These are phyloP conservation scores for Zaprionus tsacasi DNA, from an alignment of 1,140 invertebrate genomes.

Conservation along the genomic window DNA sequence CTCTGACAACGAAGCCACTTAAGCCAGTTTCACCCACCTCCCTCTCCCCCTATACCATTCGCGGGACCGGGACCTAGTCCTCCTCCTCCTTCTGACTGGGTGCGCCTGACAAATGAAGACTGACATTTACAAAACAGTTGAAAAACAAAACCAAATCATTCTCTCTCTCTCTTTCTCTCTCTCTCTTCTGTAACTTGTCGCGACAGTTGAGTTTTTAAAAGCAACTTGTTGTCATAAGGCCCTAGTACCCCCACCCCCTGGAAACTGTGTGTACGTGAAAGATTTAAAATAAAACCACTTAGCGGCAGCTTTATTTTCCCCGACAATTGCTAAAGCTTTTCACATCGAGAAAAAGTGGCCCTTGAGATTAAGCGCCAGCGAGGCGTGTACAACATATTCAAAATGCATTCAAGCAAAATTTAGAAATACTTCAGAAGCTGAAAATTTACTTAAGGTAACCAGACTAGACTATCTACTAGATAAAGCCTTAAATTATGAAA, in stretches of 20 bases:
- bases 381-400: background rate
- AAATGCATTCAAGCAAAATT: background rate
- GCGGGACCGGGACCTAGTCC: background rate
- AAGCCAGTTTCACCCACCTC: conserved; percentile 56
- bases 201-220: conserved; percentile 79
- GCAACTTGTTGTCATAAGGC: conserved; percentile 79
- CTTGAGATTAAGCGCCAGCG: conserved; percentile 25
- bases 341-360: conserved; percentile 62
- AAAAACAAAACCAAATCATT: conserved; percentile 66
- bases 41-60: background rate
- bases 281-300: conserved; percentile 84
- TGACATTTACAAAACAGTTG: conserved; percentile 83
- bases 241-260: background rate
- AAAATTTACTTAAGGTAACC: background rate
- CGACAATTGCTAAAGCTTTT: conserved; percentile 68
- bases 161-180: conserved; percentile 26
- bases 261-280: conserved; percentile 64
- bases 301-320: conserved; percentile 65
- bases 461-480: no score
- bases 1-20: conserved; percentile 77
- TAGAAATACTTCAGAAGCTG: background rate
- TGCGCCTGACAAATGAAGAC: conserved; percentile 82
- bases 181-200: conserved; percentile 61
- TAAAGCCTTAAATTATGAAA: background rate
- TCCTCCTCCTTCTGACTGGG: conserved; percentile 9